Base-by-base conservation (phyloP, 2,888 invertebrate genomes). In the Alloscopus bannaensis region DNA sequence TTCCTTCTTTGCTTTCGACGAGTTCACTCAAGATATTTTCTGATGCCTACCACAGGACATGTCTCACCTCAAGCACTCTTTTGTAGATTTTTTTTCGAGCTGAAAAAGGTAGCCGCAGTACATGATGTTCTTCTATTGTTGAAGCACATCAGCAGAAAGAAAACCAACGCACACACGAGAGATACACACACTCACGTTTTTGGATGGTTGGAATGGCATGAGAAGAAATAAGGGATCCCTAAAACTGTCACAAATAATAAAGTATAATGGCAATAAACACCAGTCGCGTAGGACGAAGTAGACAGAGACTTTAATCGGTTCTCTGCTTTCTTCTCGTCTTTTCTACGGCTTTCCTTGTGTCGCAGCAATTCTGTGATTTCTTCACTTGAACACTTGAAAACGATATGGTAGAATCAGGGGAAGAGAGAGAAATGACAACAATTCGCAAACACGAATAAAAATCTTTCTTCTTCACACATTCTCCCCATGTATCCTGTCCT, bases 221-320 rank as follows among this genome's bases (percentile, higher is more conserved):
- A 8, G 36, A 13, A 36, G 36, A 36, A 36, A 36, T 36, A 36
- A 45, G 45, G 45, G 45, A 45, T 45, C 45, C 18, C 57, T 75
- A 75, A 75, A 75, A 75, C 75, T 75, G 75, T 75, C 75, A 75
- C 66, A 75, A 75, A 75, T 75, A 75, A 75, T 75, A 75, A 75
- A 75, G 66, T 75, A 59, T 75, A 75, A 75, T 75, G 75, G 75
- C 66, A 75, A 75, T 75, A 75, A 75, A 75, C 59, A 75, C 57
- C 31, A 45, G 40, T 62, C 42, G 64, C 16, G 45, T n/a, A n/a
- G 2, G 31, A 31, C 4, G 66, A 50, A 68, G 52, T 68, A 68
- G 66, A 68, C 66, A 52, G 36, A 13, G 52, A 68, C 52, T 68
- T 47, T 68, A 68, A 68, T 71, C 70, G 59, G 47, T 59, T 71